A percentile compares a stretch with the other conserved stretches of the same genome.
These are phyloP conservation scores for Chrysina gloriosa DNA, from an alignment of 2,888 invertebrate genomes.

Conservation along the genomic window DNA sequence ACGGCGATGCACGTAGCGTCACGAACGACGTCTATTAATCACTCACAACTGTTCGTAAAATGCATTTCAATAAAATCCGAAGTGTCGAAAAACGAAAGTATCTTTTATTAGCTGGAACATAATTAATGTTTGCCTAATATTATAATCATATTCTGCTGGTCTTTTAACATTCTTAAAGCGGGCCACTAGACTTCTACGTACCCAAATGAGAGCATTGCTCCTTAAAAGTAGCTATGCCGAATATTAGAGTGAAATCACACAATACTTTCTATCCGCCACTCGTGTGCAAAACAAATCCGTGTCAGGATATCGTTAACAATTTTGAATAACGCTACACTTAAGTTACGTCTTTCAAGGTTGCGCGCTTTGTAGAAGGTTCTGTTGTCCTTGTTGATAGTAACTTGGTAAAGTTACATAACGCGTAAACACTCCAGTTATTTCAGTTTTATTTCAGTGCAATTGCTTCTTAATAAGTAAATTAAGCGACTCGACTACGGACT, in stretches of 20 bases:
- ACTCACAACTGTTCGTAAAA: too few species aligned
- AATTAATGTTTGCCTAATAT: neutral
- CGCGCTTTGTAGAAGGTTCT: neutral
- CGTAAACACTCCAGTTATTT: neutral
- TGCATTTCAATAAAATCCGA: too few species aligned
- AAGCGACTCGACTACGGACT: neutral
- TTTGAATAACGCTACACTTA: neutral
- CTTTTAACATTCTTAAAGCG: neutral
- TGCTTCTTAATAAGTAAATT: neutral
- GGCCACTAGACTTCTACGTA: neutral
- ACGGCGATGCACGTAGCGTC: too few species aligned
- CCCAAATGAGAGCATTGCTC: neutral
- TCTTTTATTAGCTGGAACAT: too few species aligned
- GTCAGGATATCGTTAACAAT: neutral
- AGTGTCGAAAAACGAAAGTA: too few species aligned
- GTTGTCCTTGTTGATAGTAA: conserved; percentile 1
- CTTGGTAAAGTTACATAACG: neutral
- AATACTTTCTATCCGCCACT: conserved; percentile 6
- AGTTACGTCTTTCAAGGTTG: neutral
- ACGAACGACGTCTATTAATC: too few species aligned
- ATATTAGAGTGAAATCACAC: neutral
- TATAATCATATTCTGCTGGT: neutral
- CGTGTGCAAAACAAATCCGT: neutral
- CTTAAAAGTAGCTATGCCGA: neutral
- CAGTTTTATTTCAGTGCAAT: neutral